Evolutionary conservation across 2,888 invertebrate species (phyloP).

Genomic region (Orthosia incerta): DNA sequence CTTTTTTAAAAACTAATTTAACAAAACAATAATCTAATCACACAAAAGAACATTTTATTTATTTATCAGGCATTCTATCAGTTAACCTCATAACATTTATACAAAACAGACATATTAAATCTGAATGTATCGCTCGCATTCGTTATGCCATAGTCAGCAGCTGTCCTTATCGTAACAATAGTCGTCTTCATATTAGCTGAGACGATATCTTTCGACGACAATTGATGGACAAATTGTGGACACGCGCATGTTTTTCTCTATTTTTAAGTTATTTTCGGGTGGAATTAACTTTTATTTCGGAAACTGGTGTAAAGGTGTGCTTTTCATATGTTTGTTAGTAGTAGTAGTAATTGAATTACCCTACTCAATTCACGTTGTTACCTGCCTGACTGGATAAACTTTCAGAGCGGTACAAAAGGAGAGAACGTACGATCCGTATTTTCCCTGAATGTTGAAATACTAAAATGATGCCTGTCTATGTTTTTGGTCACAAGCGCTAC

Average conservation of each 20-base stretch:
- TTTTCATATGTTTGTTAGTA: no score
- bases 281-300: neutral
- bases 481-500: neutral
- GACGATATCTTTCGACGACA: slow-evolving; percentile 19
- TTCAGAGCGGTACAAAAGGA: neutral
- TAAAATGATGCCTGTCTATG: no score
- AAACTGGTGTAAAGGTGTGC: neutral
- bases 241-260: neutral
- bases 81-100: neutral
- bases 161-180: slow-evolving; percentile 32
- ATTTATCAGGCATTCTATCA: no score
- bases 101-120: neutral
- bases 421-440: no score
- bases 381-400: neutral
- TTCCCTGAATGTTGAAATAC: no score
- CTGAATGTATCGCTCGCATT: neutral
- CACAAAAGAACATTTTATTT: no score
- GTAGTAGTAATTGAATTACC: no score
- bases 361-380: neutral
- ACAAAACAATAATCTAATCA: neutral
- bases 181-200: slow-evolving; percentile 23
- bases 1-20: neutral
- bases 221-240: slow-evolving; percentile 19
- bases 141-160: slow-evolving; percentile 24
- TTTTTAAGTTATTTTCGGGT: neutral